Evolutionary conservation across 2,113 vertebrate species (phyloP).

Genomic region (Hymenochirus boettgeri): DNA sequence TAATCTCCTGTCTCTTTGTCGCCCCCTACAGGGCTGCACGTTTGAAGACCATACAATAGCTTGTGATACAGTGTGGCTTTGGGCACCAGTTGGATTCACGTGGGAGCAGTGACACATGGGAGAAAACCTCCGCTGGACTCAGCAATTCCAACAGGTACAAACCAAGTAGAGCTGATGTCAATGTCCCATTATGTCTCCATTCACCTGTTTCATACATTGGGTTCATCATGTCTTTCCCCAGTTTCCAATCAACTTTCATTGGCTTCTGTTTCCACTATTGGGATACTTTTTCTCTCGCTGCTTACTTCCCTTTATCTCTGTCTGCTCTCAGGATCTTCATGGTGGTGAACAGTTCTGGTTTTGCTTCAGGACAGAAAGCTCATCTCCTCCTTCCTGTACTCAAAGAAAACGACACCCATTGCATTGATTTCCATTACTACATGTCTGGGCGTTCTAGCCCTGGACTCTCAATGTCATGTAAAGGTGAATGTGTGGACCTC

Average conservation of each 20-base stretch:
- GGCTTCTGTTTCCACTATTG: too few species aligned
- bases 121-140: constrained; percentile 90
- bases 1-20: constrained; percentile 39
- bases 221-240: neutral
- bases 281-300: neutral
- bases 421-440: constrained; percentile 95
- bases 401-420: constrained; percentile 94
- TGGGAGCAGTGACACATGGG: constrained; percentile 97
- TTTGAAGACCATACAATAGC: constrained; percentile 92
- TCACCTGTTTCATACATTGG: neutral
- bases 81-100: constrained; percentile 90
- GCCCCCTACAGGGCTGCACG: constrained; percentile 77
- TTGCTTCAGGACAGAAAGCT: constrained; percentile 90
- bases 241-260: neutral
- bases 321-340: constrained; percentile 82
- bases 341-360: constrained; percentile 92
- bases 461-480: constrained; percentile 86
- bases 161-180: neutral
- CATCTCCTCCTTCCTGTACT: constrained; percentile 86
- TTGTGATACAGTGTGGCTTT: constrained; percentile 92
- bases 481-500: constrained; percentile 92
- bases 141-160: constrained; percentile 81
- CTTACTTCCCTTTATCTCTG: neutral
- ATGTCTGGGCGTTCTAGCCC: constrained; percentile 86
- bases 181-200: neutral